A percentile compares a stretch with the other conserved stretches of the same genome.
These are phyloP conservation scores for Pantala flavescens DNA, from an alignment of 1,140 invertebrate species.

Conservation along the genomic window DNA sequence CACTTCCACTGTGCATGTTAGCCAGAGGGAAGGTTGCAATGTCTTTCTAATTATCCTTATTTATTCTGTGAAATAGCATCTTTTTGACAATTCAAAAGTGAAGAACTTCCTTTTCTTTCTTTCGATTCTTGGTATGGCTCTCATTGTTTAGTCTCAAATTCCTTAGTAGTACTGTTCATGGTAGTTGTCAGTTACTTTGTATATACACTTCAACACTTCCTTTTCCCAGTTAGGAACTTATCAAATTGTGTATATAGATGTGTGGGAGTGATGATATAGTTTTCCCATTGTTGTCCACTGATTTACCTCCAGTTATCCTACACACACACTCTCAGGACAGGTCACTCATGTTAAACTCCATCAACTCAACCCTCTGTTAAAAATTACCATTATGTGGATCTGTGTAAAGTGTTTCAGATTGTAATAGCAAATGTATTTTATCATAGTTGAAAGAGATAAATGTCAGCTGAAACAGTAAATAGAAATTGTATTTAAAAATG, in stretches of 20 bases:
- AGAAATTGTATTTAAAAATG: not conserved
- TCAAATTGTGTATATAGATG: not conserved
- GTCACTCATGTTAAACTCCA: not conserved
- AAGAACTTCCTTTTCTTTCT: not conserved
- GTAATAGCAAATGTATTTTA: not conserved
- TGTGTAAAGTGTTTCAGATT: constrained; percentile 3
- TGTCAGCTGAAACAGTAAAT: not conserved
- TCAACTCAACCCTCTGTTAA: not conserved
- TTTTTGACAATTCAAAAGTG: not conserved
- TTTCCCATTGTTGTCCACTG: not conserved
- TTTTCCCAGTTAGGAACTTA: not conserved
- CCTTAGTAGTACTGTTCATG: not conserved
- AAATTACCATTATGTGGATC: not conserved
- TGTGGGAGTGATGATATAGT: not conserved
- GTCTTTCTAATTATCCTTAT: constrained; percentile 4
- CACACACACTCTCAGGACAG: not conserved
- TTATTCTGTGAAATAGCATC: not conserved
- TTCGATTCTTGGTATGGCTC: not conserved
- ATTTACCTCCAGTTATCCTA: not conserved
- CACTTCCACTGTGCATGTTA: not conserved
- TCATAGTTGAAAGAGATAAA: not conserved
- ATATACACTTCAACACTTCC: not conserved
- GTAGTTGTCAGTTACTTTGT: not conserved
- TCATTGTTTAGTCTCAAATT: not conserved
- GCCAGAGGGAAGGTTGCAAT: not conserved